A percentile compares a stretch with the other conserved stretches of the same genome.
Evolutionary conservation across 2,888 invertebrate genomes (phyloP).

Genomic region (Leptogaster cylindrica): DNA sequence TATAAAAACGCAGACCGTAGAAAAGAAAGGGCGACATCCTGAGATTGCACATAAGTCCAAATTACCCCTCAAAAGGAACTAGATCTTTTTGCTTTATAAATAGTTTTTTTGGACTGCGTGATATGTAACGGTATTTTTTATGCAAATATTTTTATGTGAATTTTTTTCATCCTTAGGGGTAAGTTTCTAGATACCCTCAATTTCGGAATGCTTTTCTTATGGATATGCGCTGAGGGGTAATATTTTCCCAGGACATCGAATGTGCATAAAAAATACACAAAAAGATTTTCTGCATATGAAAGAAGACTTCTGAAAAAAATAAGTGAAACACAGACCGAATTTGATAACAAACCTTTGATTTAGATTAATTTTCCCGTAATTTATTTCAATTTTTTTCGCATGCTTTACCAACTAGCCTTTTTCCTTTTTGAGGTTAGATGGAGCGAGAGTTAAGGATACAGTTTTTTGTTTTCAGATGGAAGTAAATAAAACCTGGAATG

Average conservation of each 20-base stretch:
- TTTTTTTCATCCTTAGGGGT: slow-evolving; percentile 13
- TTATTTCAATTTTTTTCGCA: slow-evolving; percentile 46
- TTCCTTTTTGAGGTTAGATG: slow-evolving; percentile 31
- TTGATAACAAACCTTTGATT: slow-evolving; percentile 47
- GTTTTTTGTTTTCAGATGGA: no score
- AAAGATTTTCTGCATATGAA: slow-evolving; percentile 1
- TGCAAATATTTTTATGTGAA: slow-evolving; percentile 46
- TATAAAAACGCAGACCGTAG: background rate
- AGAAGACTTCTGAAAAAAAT: slow-evolving; percentile 10
- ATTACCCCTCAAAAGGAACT: slow-evolving; percentile 28
- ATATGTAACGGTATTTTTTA: slow-evolving; percentile 49
- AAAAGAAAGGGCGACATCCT: background rate
- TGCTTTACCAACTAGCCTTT: background rate
- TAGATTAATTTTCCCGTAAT: slow-evolving; percentile 48
- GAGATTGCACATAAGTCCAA: background rate
- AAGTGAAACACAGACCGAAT: slow-evolving; percentile 15
- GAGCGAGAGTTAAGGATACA: slow-evolving; percentile 22
- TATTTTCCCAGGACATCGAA: slow-evolving; percentile 47
- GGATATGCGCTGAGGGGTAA: slow-evolving; percentile 38
- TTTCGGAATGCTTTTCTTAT: slow-evolving; percentile 11
- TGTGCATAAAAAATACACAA: slow-evolving; percentile 18
- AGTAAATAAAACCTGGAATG: no score
- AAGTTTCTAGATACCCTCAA: background rate
- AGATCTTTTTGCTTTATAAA: slow-evolving; percentile 3
- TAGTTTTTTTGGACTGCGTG: slow-evolving; percentile 1